Base-by-base conservation (phyloP, 2,797 vertebrate species). In the Gila robusta region DNA sequence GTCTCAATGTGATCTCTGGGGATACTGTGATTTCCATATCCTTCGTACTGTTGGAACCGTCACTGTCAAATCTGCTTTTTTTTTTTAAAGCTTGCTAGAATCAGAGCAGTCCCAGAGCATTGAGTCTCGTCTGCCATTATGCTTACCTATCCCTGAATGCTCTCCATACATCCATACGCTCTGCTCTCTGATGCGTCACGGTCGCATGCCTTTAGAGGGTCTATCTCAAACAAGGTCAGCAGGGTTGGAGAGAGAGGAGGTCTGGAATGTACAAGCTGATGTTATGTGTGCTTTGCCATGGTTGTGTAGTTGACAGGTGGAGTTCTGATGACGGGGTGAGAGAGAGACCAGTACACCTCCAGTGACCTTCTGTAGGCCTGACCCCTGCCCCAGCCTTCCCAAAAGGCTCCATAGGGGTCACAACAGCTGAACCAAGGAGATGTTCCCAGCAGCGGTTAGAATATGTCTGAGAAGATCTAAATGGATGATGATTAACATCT, bases 331-430 rank as follows among this genome's bases (percentile, higher is more conserved):
- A 73, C 26, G 78, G 87, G 77, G 80, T 85, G 67, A 86, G 85
- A 83, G 37, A 83, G 83, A 91, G 92, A 93, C 92, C 91, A 91
- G 92, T 90, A 78, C 39, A 89, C 87, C 90, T 90, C 87, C 86
- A 89, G 91, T 94, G 92, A 92, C 92, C 93, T 89, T 70, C 83
- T 79, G 62, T 76, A 80, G 52, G 77, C 47, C 84, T 74, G 79
- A 89, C 54, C 81, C 39, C 71, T 85, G 79, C 47, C 86, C 82
- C 70, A 70, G 69, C 49, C 85, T 87, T 89, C 81, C 85, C 81
- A 79, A 73, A 89, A 89, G 88, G 66, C 82, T 77, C 71, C 56
- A 73, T 47, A 23, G 47, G 64, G 85, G 76, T 89, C 87, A 81
- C 14, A 78, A 79, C 67, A 87, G 78, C 76, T 89, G 87, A 88